Evolutionary conservation across 2,113 vertebrate species (phyloP), one percentile per base, ranked within the genome.

Genomic region (Pluvianellus socialis): DNA sequence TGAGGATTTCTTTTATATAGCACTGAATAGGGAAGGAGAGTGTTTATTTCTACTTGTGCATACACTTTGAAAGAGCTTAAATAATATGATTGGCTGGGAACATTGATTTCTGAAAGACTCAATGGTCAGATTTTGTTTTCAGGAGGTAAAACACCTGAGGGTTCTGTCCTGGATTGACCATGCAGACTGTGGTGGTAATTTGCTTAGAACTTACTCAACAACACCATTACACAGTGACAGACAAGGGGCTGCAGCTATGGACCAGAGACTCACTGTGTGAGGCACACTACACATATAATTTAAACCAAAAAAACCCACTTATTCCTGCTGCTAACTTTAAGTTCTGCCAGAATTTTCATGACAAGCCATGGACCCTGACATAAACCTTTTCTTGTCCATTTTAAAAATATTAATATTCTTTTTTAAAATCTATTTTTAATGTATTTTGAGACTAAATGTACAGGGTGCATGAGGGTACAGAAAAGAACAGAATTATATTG

Each of bases 131-230:
- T 77, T 77, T 33, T 89, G 23, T 68, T 88, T 84, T 50, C n/a
- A 66, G 59, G 42, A 71, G 61, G 14, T 44, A 85, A 88, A 81
- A 62, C 5, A 33, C 47, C 24, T 67, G 24, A 71, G 4, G 32
- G 7, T 71, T 70, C 38, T 79, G 24, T 75, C 8, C 32, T 70
- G 50, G 27, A 58, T 3, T 87, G 38, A 44, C 53, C 44, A 90
- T 59, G 44, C 23, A 75, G 33, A 75, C 9, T 0, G 0, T 0
- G 1, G 12, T n/a, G 5, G 12, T 38, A 28, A 22, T 68, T 79
- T 68, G 20, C 20, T 3, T 38, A 44, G 9, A n/a, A 87, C 16
- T 70, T 58, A 21, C 24, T 35, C 45, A 50, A 52, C 38, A 50
- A 9, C 7, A 42, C 12, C 14, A 8, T 53, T 30, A 33, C 27